Evolutionary conservation across 2,888 invertebrate genomes (phyloP), one percentile per base, ranked within the genome.

Genomic region (Eurois occulta): DNA sequence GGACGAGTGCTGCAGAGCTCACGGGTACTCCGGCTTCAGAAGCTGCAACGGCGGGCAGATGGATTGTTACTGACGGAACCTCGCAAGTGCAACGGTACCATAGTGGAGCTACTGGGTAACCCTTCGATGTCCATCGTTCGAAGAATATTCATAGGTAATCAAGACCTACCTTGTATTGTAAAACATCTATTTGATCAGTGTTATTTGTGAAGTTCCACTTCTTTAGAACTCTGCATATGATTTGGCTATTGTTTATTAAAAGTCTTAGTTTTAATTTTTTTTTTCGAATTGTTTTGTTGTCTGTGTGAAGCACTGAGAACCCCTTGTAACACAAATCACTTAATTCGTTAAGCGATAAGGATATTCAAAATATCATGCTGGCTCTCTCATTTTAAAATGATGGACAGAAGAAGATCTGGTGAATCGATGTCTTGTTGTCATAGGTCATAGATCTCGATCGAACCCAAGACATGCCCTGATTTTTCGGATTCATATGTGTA

Each of bases 1-100:
- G 76, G 3, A 75, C 52, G 76, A 75, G 66, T 79, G 78, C 82
- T 79, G 78, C 76, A 75, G 52, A 60, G 76, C 78, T 52, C 76
- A 79, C 52, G 83, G 83, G 0, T 4, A 79, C 60, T 18, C 28
- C 16, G 41, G 82, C 8, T 46, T 1, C 58, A 66, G 28, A 7
- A 52, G 35, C 48, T 78, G 78, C 24, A 8, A 0, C 0, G 0
- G 4, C 4, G 81, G 78, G 8, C 21, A 28, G n/a, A 78, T 78
- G 78, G 4, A 58, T 0, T 78, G 77, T 67, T 41, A 62, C 60
- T 75, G 62, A 75, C 2, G 55, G 38, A 41, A 55, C 70, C 3
- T 41, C 46, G 35, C 28, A 8, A 48, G 48, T 28, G 38, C 16
- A 38, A 38, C 66, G 35, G 21, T 58, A 70, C 4, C 35, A 28